Conservation (phyloP, 2,797 vertebrate species). For the Coregonus suidteri region DNA sequence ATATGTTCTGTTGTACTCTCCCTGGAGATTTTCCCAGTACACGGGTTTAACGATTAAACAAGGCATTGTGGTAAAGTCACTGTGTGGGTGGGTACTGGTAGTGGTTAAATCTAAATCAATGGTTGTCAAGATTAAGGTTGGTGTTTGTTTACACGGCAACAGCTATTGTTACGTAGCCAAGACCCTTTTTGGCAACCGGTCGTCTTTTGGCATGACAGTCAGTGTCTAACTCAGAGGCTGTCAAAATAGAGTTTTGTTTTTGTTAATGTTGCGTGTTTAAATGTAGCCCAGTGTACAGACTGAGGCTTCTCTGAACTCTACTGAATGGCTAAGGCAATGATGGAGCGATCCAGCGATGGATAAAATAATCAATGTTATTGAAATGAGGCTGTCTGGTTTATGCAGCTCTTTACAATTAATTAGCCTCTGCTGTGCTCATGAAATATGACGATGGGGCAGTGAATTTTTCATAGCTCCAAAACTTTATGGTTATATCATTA, state of each 20-base stretch:
- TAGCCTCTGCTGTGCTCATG: slow-evolving; percentile 10
- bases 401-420: slow-evolving; percentile 35
- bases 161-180: not conserved
- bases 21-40: not conserved
- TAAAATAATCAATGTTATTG: slow-evolving; percentile 40
- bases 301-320: slow-evolving; percentile 2
- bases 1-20: not conserved
- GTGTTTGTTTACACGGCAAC: not conserved
- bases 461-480: slow-evolving; percentile 39
- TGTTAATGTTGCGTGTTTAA: not conserved
- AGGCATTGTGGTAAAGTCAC: not conserved
- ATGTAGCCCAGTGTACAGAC: not conserved
- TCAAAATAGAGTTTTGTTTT: no score
- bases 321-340: not conserved
- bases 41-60: not conserved
- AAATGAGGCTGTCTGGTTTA: slow-evolving; percentile 34
- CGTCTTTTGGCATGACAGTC: not conserved
- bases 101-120: not conserved
- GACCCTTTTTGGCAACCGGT: not conserved
- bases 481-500: slow-evolving; percentile 39
- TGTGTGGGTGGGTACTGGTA: not conserved
- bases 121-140: not conserved
- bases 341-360: no score
- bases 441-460: slow-evolving; percentile 12
- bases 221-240: no score